phyloP scores from a whole-genome alignment of 2,113 vertebrate species.

The Calyptomena viridis region DNA sequence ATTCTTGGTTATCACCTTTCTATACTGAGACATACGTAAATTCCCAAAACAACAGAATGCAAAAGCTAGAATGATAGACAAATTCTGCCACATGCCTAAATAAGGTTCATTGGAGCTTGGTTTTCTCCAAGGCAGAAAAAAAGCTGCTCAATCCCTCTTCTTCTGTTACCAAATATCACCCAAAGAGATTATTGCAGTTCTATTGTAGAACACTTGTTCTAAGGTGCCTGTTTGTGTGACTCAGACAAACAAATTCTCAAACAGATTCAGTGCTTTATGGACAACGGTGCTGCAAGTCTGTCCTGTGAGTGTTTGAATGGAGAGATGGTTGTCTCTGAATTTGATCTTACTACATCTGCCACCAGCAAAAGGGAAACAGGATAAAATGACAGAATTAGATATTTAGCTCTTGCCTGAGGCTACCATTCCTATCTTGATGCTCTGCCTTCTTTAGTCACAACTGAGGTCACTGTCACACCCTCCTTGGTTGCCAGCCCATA shows the following conservation, averaged over 20 bases:
- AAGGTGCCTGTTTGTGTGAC: not conserved
- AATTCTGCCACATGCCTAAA: not conserved
- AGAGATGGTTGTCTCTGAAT: not conserved
- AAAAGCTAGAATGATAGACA: not conserved
- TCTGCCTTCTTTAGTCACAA: not conserved
- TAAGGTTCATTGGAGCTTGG: not conserved
- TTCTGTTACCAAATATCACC: not conserved
- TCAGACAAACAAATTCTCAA: not conserved
- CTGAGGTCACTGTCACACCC: not conserved
- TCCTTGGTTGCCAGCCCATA: not conserved
- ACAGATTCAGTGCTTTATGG: not conserved
- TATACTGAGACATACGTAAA: not conserved
- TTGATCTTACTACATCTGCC: not conserved
- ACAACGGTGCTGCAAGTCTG: not conserved
- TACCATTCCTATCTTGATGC: not conserved
- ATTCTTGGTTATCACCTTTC: not conserved
- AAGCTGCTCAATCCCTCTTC: not conserved
- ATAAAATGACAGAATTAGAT: not conserved
- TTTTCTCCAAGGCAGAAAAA: not conserved
- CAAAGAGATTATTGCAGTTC: not conserved
- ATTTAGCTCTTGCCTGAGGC: not conserved
- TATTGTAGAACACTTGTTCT: not conserved
- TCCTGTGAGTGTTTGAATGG: not conserved
- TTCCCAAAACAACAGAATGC: not conserved
- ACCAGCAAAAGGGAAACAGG: not conserved